Evolutionary conservation across 1,140 invertebrate species (phyloP).

Genomic region (Meteorus sp.): DNA sequence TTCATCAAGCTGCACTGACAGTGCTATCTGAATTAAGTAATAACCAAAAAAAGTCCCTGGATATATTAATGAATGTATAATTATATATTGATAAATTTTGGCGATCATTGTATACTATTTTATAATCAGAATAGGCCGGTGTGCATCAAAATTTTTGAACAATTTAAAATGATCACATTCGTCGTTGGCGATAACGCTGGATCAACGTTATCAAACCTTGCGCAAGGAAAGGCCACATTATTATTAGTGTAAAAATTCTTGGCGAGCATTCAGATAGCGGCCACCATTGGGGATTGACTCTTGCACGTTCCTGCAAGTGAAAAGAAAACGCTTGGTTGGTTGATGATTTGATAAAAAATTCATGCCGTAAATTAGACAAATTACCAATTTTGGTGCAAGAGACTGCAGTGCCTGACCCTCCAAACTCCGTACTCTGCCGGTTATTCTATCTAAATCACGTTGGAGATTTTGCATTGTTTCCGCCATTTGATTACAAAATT

Average conservation of each 20-base stretch:
- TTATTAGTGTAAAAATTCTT: constrained; percentile 58
- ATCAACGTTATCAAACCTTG: constrained; percentile 49
- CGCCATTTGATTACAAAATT: constrained; percentile 50
- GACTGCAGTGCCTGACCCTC: constrained; percentile 46
- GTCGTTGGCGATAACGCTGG: constrained; percentile 49
- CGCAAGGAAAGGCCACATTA: constrained; percentile 65
- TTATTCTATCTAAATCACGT: constrained; percentile 53
- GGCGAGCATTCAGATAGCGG: constrained; percentile 61
- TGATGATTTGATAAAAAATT: constrained; percentile 17
- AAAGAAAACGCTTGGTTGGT: constrained; percentile 10
- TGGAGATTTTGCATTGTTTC: constrained; percentile 50
- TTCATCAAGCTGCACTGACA: too few relatives aligned
- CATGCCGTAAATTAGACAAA: constrained; percentile 11
- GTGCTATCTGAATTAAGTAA: too few relatives aligned
- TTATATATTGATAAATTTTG: too few relatives aligned
- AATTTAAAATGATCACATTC: constrained; percentile 46
- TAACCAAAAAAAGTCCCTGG: too few relatives aligned
- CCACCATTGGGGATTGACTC: constrained; percentile 57
- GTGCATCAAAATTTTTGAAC: too few relatives aligned
- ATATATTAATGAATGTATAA: too few relatives aligned
- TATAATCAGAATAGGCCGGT: too few relatives aligned
- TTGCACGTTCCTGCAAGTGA: not conserved
- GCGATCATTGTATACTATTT: too few relatives aligned
- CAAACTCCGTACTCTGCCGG: constrained; percentile 45
- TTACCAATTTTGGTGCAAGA: constrained; percentile 31